phyloP scores from a whole-genome alignment of 2,113 vertebrate species.

The Tricholaema leucomelas region DNA sequence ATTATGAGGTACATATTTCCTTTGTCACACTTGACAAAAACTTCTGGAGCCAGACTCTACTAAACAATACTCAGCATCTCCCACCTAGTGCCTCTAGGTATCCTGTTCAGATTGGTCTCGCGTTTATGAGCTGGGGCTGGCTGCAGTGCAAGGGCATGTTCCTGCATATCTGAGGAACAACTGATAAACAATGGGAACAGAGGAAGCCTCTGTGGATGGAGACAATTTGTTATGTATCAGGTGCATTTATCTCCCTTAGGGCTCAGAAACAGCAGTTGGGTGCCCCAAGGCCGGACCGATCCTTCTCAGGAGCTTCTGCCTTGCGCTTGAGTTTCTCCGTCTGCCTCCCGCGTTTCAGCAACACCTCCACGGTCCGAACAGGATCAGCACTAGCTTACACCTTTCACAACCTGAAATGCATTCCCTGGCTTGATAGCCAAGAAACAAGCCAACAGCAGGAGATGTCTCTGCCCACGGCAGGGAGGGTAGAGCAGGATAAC shows the following conservation, averaged over 20 bases:
- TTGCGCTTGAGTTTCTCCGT: rapidly evolving
- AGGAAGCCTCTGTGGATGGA: not conserved
- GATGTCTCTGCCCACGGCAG: too few species aligned
- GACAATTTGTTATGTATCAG: conserved; percentile 31
- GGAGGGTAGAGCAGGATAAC: too few species aligned
- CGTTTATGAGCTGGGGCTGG: not conserved
- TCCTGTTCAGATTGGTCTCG: not conserved
- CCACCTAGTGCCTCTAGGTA: not conserved
- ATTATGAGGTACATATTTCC: conserved; percentile 1
- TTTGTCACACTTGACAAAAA: not conserved
- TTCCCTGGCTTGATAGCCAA: not conserved
- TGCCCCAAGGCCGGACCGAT: not conserved
- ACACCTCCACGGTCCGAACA: not conserved
- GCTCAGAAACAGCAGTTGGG: not conserved
- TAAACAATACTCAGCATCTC: not conserved
- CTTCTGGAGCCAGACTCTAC: not conserved
- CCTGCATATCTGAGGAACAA: not conserved
- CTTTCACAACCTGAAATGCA: not conserved
- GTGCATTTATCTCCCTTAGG: not conserved
- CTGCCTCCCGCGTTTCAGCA: not conserved
- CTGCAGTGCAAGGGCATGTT: not conserved
- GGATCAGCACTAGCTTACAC: not conserved
- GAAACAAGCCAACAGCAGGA: not conserved
- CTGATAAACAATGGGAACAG: conserved; percentile 22
- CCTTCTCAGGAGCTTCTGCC: not conserved